Base-by-base conservation (phyloP, 2,888 invertebrate species). In the Arenicola marina region DNA sequence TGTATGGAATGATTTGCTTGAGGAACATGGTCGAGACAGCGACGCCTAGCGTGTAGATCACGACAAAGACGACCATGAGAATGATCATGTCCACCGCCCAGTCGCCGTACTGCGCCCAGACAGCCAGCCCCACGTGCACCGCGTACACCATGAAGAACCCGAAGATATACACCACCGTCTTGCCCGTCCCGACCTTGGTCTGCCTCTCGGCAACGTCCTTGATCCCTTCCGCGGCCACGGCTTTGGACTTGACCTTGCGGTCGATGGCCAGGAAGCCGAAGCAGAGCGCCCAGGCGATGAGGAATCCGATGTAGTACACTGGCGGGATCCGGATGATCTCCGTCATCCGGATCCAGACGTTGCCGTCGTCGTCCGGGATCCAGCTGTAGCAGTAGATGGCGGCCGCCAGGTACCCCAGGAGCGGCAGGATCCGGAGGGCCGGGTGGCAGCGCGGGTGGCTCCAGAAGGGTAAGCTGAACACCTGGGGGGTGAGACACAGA, bases 381-480 rank as follows among this genome's bases (percentile, higher is more conserved):
- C 66, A 69, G 51, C 68, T 69, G 65, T 70, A 70, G 54, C 62
- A 55, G 32, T 53, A 63, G 1, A 70, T 33, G 15, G 51, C 56
- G 11, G 67, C 46, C 15, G 48, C 68, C 21, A 63, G 29, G 54
- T 65, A 64, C 26, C 60, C 32, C 4, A 53, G 29, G 18, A 67
- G 33, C 15, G 70, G 70, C n/a, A 67, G 38, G 15, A 59, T 45
- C 15, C 68, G 60, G 33, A 56, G 51, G 43, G 51, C 55, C 11
- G n/a, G n/a, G n/a, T n/a, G n/a, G n/a, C 44, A 46, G 29, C 62
- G 70, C 2, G 69, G 60, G 43, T 63, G 51, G 21, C 46, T 54
- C 70, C 70, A 70, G 28, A 70, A 62, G n/a, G 66, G 67, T 32
- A 70, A 55, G 7, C 59, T 56, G 53, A 67, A 70, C 7, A 70